Evolutionary conservation across 1,140 invertebrate species (phyloP).

Genomic region (Hylaeus anthracinus): DNA sequence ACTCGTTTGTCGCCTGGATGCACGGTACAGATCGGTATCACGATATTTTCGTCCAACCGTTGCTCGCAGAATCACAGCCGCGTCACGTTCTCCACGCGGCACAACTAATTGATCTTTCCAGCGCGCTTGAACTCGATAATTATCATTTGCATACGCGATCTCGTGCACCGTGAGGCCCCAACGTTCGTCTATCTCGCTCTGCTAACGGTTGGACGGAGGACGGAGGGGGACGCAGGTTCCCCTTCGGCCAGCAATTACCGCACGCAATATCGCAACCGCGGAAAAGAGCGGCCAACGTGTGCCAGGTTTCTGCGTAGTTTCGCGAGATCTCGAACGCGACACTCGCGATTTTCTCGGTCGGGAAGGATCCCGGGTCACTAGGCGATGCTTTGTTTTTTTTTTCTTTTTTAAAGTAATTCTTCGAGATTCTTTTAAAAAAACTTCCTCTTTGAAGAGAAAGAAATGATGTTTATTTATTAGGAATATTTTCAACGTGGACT

Average conservation of each 20-base stretch:
- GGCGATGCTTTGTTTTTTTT: no score
- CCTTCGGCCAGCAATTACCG: constrained; percentile 46
- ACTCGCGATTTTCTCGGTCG: no score
- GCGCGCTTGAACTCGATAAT: constrained; percentile 79
- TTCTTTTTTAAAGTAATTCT: no score
- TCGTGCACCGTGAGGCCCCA: constrained; percentile 40
- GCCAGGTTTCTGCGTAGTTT: constrained; percentile 18
- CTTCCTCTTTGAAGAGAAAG: no score
- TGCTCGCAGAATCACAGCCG: constrained; percentile 4
- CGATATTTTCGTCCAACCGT: constrained; percentile 1
- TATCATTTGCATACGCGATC: constrained; percentile 77
- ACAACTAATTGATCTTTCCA: constrained; percentile 80
- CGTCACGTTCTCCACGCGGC: constrained; percentile 68
- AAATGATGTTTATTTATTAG: no score
- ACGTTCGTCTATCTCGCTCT: constrained; percentile 45
- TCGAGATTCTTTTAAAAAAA: no score
- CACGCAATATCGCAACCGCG: constrained; percentile 34
- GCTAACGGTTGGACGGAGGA: neutral
- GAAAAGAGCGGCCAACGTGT: constrained; percentile 22
- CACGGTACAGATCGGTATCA: no score
- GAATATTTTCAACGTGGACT: no score
- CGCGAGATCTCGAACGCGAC: neutral
- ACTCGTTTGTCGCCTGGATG: no score
- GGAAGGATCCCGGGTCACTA: no score
- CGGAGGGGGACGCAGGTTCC: constrained; percentile 28